phyloP scores from a whole-genome alignment of 1,140 invertebrate species.

The Antheraea mylitta region DNA sequence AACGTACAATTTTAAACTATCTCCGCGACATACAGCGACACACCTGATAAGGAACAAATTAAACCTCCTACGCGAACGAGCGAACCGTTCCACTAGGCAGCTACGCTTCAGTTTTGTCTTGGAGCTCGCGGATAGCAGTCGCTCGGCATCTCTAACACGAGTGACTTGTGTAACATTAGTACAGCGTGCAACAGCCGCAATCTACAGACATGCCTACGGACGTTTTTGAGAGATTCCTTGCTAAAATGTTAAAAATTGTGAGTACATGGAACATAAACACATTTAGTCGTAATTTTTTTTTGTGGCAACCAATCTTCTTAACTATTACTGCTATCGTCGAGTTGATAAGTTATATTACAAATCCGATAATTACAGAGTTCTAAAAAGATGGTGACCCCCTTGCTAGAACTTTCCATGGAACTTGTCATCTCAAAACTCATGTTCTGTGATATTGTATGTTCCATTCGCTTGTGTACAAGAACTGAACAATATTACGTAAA shows the following conservation, averaged over 20 bases:
- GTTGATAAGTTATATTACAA: too few species aligned
- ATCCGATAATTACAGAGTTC: too few species aligned
- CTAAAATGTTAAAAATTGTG: slow-evolving; percentile 40
- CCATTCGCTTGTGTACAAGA: too few species aligned
- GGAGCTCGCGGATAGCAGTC: slow-evolving; percentile 2
- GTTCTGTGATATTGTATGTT: too few species aligned
- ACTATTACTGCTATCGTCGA: too few species aligned
- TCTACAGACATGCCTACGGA: slow-evolving; percentile 42
- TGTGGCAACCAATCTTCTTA: too few species aligned
- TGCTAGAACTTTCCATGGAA: too few species aligned
- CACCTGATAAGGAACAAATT: slow-evolving; percentile 20
- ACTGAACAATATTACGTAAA: too few species aligned
- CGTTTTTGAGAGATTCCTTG: slow-evolving; percentile 43
- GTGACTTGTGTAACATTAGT: not conserved
- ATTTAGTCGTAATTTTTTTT: too few species aligned
- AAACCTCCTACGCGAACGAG: slow-evolving; percentile 13
- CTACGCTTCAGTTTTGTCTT: slow-evolving; percentile 13
- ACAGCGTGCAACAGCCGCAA: not conserved
- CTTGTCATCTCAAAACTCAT: too few species aligned
- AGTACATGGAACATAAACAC: slow-evolving; percentile 21
- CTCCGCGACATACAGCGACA: not conserved
- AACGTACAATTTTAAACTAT: not conserved
- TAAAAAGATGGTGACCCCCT: too few species aligned
- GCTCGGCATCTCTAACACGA: not conserved
- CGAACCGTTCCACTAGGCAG: not conserved